Conservation (phyloP, 2,113 vertebrate genomes). For the Echinops telfairi region DNA sequence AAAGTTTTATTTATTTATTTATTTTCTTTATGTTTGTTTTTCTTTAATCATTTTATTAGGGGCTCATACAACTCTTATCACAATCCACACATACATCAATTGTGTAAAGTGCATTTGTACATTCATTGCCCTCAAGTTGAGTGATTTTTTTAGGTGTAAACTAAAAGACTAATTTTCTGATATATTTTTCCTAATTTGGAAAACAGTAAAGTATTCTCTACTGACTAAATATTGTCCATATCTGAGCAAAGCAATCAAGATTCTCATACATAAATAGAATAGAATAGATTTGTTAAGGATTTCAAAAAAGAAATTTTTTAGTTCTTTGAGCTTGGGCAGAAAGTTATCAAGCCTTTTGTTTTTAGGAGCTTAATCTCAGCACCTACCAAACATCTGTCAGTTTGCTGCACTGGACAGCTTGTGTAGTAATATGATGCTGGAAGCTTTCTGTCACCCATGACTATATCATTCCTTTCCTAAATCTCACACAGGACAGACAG, state of each 20-base stretch:
- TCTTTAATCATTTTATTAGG: too few relatives aligned
- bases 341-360: neutral
- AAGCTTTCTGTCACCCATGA: neutral
- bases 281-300: neutral
- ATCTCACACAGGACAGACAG: neutral
- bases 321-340: neutral
- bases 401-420: neutral
- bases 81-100: too few relatives aligned
- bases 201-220: neutral
- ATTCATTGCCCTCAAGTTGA: too few relatives aligned
- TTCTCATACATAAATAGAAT: slow-evolving; percentile 3
- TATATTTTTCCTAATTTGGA: slow-evolving; percentile 33
- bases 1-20: neutral
- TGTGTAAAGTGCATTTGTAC: too few relatives aligned
- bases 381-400: neutral
- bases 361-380: too few relatives aligned
- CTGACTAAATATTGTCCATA: neutral
- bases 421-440: neutral
- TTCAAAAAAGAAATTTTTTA: neutral
- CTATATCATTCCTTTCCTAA: too few relatives aligned
- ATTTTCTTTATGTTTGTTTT: too few relatives aligned
- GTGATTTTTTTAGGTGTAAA: neutral
- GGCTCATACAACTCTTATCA: too few relatives aligned
- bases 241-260: neutral
- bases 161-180: neutral